These are phyloP conservation scores for Meloidogyne floridensis DNA, from an alignment of 1,140 invertebrate species.

Conservation along the genomic window DNA sequence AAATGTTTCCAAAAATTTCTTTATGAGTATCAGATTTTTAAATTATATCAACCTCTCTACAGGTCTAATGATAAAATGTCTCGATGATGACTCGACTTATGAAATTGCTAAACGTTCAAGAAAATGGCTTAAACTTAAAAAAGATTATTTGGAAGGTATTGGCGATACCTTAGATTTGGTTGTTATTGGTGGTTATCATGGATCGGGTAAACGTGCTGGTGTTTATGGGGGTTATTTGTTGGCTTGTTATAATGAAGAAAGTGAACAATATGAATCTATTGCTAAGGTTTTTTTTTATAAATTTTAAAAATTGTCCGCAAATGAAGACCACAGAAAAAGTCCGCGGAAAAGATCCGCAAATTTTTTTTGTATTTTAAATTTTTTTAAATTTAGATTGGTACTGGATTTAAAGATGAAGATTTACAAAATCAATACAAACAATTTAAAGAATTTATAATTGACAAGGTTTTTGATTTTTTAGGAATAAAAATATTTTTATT, in stretches of 20 bases:
- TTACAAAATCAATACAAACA: constrained; percentile 76
- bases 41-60: background rate
- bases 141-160: constrained; percentile 92
- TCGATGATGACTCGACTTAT: constrained; percentile 88
- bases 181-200: constrained; percentile 90
- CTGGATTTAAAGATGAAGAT: constrained; percentile 92
- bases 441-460: constrained; percentile 74
- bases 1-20: no score
- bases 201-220: constrained; percentile 90
- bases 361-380: constrained; percentile 24
- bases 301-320: no score
- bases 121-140: constrained; percentile 81
- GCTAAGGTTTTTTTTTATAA: constrained; percentile 75
- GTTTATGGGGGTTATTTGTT: constrained; percentile 92
- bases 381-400: constrained; percentile 79
- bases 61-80: constrained; percentile 93
- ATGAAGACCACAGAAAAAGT: no score
- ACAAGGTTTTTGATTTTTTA: constrained; percentile 39
- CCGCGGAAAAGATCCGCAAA: no score
- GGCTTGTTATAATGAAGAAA: constrained; percentile 89
- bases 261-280: constrained; percentile 89
- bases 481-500: no score
- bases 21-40: background rate
- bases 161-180: constrained; percentile 90
- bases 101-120: constrained; percentile 94